These are phyloP conservation scores for Subanguina moxae DNA, from an alignment of 1,140 invertebrate genomes.

Conservation along the genomic window DNA sequence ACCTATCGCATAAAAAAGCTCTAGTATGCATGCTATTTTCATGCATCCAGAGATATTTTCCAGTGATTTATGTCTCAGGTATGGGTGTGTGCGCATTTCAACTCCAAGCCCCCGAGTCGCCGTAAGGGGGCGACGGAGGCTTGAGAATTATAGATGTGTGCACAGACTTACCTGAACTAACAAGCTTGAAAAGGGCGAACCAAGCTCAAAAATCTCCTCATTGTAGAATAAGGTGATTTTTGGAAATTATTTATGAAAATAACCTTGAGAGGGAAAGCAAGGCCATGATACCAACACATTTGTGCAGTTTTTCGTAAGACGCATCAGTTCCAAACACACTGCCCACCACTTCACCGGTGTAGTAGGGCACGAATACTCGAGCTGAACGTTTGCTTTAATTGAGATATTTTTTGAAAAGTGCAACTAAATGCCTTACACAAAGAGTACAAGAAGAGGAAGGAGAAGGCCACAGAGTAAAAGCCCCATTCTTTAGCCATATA, in stretches of 20 bases:
- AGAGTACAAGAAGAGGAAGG: constrained; percentile 54
- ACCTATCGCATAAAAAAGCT: too few relatives aligned
- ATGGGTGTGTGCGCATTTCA: too few relatives aligned
- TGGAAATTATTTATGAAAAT: not conserved
- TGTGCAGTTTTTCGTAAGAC: constrained; percentile 46
- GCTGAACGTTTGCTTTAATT: constrained; percentile 36
- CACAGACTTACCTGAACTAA: too few relatives aligned
- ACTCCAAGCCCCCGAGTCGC: too few relatives aligned
- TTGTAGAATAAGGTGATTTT: too few relatives aligned
- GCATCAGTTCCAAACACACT: constrained; percentile 50
- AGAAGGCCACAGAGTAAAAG: constrained; percentile 47
- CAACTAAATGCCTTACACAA: constrained; percentile 36
- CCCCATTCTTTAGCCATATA: constrained; percentile 48
- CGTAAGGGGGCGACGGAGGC: too few relatives aligned
- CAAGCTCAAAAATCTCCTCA: too few relatives aligned
- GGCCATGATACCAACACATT: constrained; percentile 52
- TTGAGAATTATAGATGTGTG: too few relatives aligned
- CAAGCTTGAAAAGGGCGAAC: too few relatives aligned
- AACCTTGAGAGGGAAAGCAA: constrained; percentile 42
- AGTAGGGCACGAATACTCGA: constrained; percentile 56
- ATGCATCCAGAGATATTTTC: too few relatives aligned
- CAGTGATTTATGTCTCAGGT: too few relatives aligned
- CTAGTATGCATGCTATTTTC: too few relatives aligned
- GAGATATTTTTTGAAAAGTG: constrained; percentile 5
- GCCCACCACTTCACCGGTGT: constrained; percentile 58